phyloP scores from a whole-genome alignment of 1,140 invertebrate genomes.

The Helicoverpa armigera region DNA sequence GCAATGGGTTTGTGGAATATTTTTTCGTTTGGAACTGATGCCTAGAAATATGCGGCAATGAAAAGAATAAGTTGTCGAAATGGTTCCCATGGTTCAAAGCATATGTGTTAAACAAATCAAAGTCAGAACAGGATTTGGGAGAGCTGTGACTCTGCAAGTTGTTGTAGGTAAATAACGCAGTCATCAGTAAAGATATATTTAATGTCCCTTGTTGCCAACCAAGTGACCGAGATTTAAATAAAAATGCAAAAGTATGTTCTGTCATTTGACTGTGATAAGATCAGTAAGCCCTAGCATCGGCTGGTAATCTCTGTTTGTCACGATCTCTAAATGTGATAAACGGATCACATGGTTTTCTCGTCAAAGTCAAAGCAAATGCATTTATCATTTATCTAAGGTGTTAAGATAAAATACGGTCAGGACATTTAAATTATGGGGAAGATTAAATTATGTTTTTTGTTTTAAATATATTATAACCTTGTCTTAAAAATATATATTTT shows the following conservation, averaged over 20 bases:
- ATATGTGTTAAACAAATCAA: not conserved
- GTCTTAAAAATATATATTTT: no score
- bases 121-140: not conserved
- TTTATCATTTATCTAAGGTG: slow-evolving; percentile 38
- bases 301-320: slow-evolving; percentile 75
- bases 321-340: slow-evolving; percentile 76
- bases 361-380: slow-evolving; percentile 63
- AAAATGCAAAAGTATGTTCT: not conserved
- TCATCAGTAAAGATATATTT: not conserved
- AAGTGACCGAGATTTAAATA: not conserved
- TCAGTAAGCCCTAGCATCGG: slow-evolving; percentile 54
- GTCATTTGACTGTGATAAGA: slow-evolving; percentile 49
- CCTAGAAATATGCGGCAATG: no score
- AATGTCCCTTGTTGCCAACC: not conserved
- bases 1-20: no score
- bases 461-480: not conserved
- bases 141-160: no score
- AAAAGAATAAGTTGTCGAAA: no score
- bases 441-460: not conserved
- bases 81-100: not conserved
- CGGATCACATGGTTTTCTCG: slow-evolving; percentile 71
- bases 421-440: not conserved
- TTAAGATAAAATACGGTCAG: slow-evolving; percentile 24
- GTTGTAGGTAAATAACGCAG: not conserved
- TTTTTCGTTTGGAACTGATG: no score